Base-by-base conservation (phyloP, 2,888 invertebrate species). In the Mycalesis mineus region DNA sequence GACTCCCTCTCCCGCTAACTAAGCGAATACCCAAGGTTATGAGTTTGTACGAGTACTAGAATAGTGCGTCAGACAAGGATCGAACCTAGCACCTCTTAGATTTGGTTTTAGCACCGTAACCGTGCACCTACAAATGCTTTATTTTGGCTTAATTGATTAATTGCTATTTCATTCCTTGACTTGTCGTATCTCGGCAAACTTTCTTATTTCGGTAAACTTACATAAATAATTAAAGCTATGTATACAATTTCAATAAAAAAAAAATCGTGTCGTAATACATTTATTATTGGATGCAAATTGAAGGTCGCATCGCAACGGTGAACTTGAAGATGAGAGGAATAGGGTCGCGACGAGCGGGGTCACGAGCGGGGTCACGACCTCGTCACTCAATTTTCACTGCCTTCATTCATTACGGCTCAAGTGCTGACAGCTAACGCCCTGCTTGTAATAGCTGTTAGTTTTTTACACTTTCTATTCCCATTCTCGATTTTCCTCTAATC, bases 281-380 rank as follows among this genome's bases (percentile, higher is more conserved):
- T 15, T 9, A 9, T 45, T 45, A 45, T 45, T 47, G 47, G 15
- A 33, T 47, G 33, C 33, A 61, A 51, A 57, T 42, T 29, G 49
- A 58, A 60, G 52, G 49, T 53, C n/a, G 31, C 44, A 57, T 39
- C 39, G 15, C 57, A 71, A 72, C 73, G 69, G 68, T 77, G 73
- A 80, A 78, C 75, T 80, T 78, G 73, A 74, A 74, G 73, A 72
- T 49, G 44, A 65, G 62, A 71, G 39, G 40, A 81, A 79, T 77
- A 74, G 73, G 80, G 80, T 77, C 79, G 71, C 68, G 68, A 70
- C n/a, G n/a, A n/a, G n/a, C n/a, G n/a, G n/a, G n/a, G n/a, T n/a
- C n/a, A 72, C 73, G 71, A 70, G 68, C 68, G 57, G 68, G 79
- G 78, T 80, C 82, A 70, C 77, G 82, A 80, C 78, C 83, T 68